Conservation (phyloP, 2,113 vertebrate species). For the Hippotragus niger region DNA sequence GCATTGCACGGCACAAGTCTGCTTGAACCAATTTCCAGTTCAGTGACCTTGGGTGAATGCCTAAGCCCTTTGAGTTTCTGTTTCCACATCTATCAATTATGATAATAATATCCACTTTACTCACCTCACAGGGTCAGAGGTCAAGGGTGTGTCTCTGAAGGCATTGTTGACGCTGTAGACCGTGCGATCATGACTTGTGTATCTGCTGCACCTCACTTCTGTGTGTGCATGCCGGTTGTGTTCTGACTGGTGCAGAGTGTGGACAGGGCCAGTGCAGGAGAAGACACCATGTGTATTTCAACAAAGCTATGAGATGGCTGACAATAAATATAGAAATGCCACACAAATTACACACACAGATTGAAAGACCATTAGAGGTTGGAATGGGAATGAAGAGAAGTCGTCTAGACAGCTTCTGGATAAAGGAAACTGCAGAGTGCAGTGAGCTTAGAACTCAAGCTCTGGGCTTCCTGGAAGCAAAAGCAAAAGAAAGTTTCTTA, state of each 20-base stretch:
- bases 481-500: not conserved
- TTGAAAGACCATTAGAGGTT: not conserved
- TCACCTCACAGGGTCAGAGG: not conserved
- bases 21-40: not conserved
- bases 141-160: not conserved
- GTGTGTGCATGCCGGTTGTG: rapidly evolving
- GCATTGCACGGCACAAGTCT: not conserved
- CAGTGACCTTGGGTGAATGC: not conserved
- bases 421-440: not conserved
- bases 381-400: not conserved
- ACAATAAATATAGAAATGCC: not conserved
- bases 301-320: not conserved
- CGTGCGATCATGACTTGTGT: rapidly evolving
- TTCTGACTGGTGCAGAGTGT: not conserved
- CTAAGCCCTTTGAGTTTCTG: not conserved
- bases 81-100: not conserved
- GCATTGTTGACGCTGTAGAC: no score
- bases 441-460: not conserved
- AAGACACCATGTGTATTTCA: not conserved
- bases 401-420: not conserved
- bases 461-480: not conserved
- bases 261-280: not conserved
- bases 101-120: no score
- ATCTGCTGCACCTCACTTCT: not conserved
- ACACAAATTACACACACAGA: not conserved